A percentile compares a stretch with the other conserved stretches of the same genome.
phyloP scores from a whole-genome alignment of 1,140 invertebrate genomes.

The Diuraphis noxia region DNA sequence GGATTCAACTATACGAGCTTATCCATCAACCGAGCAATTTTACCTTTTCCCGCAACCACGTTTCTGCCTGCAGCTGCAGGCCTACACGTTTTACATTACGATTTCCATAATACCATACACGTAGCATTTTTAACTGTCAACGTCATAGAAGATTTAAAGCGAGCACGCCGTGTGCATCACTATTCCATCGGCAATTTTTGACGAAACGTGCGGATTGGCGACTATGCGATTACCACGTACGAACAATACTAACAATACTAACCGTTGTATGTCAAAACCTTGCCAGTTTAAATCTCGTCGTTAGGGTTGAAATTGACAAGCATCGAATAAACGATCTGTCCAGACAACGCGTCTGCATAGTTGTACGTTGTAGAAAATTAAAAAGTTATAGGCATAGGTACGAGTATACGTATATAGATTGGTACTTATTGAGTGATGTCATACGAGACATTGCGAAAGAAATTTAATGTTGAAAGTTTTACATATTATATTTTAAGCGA shows the following conservation, averaged over 20 bases:
- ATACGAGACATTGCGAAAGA: neutral
- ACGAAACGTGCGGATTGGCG: neutral
- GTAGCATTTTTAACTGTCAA: slow-evolving; percentile 19
- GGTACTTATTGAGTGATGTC: neutral
- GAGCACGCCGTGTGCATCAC: neutral
- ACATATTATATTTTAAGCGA: neutral
- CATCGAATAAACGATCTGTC: neutral
- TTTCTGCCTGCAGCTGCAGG: neutral
- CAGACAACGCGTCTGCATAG: neutral
- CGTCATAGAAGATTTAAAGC: neutral
- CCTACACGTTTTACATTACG: neutral
- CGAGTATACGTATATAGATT: no score
- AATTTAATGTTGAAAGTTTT: neutral
- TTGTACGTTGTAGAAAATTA: neutral
- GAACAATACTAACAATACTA: neutral
- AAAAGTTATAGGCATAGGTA: neutral
- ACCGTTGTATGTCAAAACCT: neutral
- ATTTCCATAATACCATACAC: slow-evolving; percentile 23
- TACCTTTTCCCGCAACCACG: no score
- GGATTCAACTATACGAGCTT: neutral
- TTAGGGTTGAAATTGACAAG: neutral
- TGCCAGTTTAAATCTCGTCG: neutral
- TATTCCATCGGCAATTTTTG: neutral
- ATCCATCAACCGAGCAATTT: neutral
- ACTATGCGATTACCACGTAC: neutral